Percentiles rank a stretch among this genome's conserved stretches.
These are phyloP conservation scores for Drosophila ercepeae DNA, from an alignment of 1,140 invertebrate genomes.

Conservation along the genomic window DNA sequence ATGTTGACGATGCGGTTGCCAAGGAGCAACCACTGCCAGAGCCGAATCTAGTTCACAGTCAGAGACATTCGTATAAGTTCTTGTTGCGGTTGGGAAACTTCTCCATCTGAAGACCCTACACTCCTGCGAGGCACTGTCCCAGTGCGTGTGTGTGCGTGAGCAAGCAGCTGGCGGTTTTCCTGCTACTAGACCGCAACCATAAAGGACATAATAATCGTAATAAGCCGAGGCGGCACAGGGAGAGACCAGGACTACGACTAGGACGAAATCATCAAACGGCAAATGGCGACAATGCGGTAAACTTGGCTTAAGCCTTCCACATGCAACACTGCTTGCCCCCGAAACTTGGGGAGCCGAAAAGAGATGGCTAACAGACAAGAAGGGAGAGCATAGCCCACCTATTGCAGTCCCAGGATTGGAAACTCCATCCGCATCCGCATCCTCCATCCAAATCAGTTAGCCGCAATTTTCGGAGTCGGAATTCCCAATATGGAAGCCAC, in stretches of 20 bases:
- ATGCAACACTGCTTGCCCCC: neutral
- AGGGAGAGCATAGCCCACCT: too few relatives aligned
- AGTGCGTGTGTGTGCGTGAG: neutral
- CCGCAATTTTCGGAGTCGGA: neutral
- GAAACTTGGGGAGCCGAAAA: neutral
- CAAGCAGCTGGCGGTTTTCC: too few relatives aligned
- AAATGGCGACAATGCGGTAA: slow-evolving; percentile 58
- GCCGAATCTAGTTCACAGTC: slow-evolving; percentile 1
- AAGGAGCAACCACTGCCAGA: slow-evolving; percentile 5
- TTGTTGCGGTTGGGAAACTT: too few relatives aligned
- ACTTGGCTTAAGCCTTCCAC: slow-evolving; percentile 42
- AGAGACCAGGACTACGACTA: neutral
- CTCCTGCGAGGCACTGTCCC: neutral
- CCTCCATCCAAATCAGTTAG: neutral
- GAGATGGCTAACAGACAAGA: neutral
- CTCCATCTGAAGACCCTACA: neutral
- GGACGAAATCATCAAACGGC: too few relatives aligned
- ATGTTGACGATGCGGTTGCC: slow-evolving; percentile 18
- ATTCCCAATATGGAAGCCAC: slow-evolving; percentile 13
- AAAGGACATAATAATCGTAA: slow-evolving; percentile 40
- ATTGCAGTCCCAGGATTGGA: neutral
- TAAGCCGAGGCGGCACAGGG: slow-evolving; percentile 20
- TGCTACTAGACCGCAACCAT: slow-evolving; percentile 32
- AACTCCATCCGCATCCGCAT: neutral
- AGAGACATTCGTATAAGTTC: neutral